Base-by-base conservation (phyloP, 2,113 vertebrate genomes). In the Platysteira castanea region DNA sequence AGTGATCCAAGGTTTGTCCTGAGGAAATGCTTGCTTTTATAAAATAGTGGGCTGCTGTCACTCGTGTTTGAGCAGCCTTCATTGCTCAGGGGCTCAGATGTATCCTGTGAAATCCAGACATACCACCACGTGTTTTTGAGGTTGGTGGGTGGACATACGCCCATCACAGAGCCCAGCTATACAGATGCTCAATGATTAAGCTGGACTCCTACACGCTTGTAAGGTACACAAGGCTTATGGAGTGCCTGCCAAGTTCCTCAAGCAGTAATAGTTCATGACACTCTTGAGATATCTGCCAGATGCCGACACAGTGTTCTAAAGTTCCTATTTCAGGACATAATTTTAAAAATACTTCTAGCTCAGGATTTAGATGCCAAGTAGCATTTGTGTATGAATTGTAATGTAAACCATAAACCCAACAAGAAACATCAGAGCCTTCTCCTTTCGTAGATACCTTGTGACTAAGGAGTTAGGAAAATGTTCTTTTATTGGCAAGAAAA, bases 271-370 rank as follows among this genome's bases (percentile, higher is more conserved):
- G 91, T 93, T 96, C 95, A 95, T 83, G 89, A 85, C 91, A 92
- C 96, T 95, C 95, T 85, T 74, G 96, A 96, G 95, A 93, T 94
- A 95, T 87, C 86, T 94, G 93, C 94, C 96, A 97, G 94, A 97
- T 96, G 95, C 96, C 47, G 39, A 91, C 74, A 68, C 39, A 89
- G 74, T 65, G 67, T 93, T 95, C 86, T 90, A 88, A 97, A 96
- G 96, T 94, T 97, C 95, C 91, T 96, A 95, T 96, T 97, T 96
- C 95, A 91, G 91, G 78, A 93, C 70, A 96, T 96, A 95, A 95
- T 96, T 97, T 96, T 88, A 93, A 97, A 97, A 95, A 89, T 96
- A 94, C 54, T 86, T 92, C 67, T 95, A 93, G 93, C 60, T 93
- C 84, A 90, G 93, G 71, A 97, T 94, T 96, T 96, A 94, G 86